Evolutionary conservation across 2,113 vertebrate species (phyloP).

Genomic region (Ceratotherium simum): DNA sequence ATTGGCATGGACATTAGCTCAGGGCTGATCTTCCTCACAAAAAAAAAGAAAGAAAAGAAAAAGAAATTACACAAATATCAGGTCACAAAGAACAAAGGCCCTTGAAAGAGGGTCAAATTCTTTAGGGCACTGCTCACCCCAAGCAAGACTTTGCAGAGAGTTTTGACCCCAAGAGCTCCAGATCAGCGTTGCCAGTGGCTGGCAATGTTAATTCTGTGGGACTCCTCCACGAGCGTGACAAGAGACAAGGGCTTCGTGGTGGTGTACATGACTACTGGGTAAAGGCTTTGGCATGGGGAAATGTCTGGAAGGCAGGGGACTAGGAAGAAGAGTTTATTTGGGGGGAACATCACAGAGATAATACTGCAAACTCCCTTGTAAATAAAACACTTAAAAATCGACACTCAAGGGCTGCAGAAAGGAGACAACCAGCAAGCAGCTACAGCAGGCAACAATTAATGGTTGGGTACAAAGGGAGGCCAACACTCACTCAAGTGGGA

Average conservation of each 20-base stretch:
- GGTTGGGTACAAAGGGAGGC: not conserved
- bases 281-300: not conserved
- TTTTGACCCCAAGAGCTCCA: not conserved
- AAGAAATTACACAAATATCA: not conserved
- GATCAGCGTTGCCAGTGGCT: not conserved
- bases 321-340: not conserved
- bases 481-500: not conserved
- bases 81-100: not conserved
- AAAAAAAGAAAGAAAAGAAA: not conserved
- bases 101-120: not conserved
- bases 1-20: too few relatives aligned
- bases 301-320: not conserved
- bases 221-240: not conserved
- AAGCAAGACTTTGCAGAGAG: not conserved
- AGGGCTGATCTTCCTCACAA: too few relatives aligned
- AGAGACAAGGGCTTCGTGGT: not conserved
- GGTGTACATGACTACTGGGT: not conserved
- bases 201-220: not conserved
- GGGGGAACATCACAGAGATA: not conserved
- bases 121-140: not conserved
- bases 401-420: not conserved
- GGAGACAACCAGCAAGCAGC: not conserved
- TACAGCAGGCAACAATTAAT: not conserved
- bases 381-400: not conserved
- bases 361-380: not conserved